These are phyloP conservation scores for Drosophila austrosaltans DNA, from an alignment of 2,888 invertebrate species.

Conservation along the genomic window DNA sequence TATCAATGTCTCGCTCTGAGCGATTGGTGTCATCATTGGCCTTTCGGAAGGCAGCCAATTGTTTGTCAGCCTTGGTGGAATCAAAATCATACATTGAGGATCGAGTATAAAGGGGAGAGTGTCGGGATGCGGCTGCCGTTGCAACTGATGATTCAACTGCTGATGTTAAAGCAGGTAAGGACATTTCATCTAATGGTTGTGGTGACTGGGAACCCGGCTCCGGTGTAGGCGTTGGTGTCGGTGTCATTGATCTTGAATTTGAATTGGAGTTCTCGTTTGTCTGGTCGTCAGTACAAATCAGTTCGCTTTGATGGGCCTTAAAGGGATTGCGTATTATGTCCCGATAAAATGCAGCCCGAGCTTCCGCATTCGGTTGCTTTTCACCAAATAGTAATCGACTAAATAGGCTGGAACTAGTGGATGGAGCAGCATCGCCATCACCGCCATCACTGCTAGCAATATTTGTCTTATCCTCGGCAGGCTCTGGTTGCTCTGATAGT, in stretches of 20 bases:
- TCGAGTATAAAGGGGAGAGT: constrained; percentile 68
- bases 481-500: neutral
- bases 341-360: constrained; percentile 51
- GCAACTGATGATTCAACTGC: neutral
- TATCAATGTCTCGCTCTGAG: constrained; percentile 87
- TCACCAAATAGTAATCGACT: constrained; percentile 43
- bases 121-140: neutral
- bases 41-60: constrained; percentile 37
- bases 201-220: constrained; percentile 75
- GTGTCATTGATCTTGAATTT: constrained; percentile 73
- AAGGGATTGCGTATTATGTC: constrained; percentile 71
- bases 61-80: constrained; percentile 56
- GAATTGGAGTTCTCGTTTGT: constrained; percentile 55
- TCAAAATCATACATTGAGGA: constrained; percentile 80
- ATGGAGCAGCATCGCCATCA: neutral
- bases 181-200: constrained; percentile 27
- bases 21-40: constrained; percentile 15
- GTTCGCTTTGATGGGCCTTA: constrained; percentile 50
- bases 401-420: constrained; percentile 24
- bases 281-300: constrained; percentile 18
- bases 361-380: constrained; percentile 42
- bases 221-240: constrained; percentile 74
- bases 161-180: neutral
- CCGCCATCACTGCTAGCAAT: neutral
- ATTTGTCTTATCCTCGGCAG: neutral